Conservation (phyloP, 2,888 invertebrate genomes). For the Neoscelio sp. region DNA sequence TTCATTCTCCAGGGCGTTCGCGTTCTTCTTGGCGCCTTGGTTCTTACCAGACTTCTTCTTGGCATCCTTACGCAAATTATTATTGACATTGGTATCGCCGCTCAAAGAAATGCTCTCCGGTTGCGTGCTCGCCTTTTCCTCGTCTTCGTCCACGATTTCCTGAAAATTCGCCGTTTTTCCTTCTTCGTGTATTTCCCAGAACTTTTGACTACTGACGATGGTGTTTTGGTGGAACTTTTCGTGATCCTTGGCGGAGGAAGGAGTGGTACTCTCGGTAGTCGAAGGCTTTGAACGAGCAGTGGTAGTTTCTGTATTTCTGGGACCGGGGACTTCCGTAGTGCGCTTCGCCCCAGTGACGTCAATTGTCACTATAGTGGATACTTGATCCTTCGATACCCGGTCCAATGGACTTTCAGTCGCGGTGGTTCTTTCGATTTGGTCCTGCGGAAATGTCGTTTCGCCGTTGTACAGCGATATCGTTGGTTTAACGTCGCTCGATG, state of each 20-base stretch:
- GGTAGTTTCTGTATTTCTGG: neutral
- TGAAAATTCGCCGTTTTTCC: slow-evolving; percentile 40
- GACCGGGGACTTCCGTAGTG: slow-evolving; percentile 5
- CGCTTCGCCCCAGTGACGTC: slow-evolving; percentile 20
- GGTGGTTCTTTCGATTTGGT: slow-evolving; percentile 47
- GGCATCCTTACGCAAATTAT: slow-evolving; percentile 50
- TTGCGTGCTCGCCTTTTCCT: slow-evolving; percentile 27
- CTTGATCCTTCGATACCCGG: neutral
- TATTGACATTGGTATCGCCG: slow-evolving; percentile 76
- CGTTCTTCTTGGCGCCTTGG: slow-evolving; percentile 50
- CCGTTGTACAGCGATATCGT: slow-evolving; percentile 18
- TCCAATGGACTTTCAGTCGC: neutral
- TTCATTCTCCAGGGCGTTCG: slow-evolving; percentile 67
- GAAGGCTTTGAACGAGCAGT: neutral
- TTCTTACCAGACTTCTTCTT: slow-evolving; percentile 44
- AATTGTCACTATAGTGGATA: slow-evolving; percentile 51
- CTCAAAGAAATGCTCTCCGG: slow-evolving; percentile 71
- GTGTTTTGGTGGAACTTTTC: slow-evolving; percentile 12
- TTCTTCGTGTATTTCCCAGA: slow-evolving; percentile 62
- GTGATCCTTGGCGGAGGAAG: no score
- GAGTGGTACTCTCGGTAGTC: neutral
- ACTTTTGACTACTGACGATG: neutral
- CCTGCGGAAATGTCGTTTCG: slow-evolving; percentile 29
- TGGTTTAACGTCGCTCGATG: slow-evolving; percentile 9
- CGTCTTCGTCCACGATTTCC: slow-evolving; percentile 53